Percentiles rank a stretch among this genome's conserved stretches.
Evolutionary conservation across 2,113 vertebrate species (phyloP).

Genomic region (Leptobrachium leishanense): DNA sequence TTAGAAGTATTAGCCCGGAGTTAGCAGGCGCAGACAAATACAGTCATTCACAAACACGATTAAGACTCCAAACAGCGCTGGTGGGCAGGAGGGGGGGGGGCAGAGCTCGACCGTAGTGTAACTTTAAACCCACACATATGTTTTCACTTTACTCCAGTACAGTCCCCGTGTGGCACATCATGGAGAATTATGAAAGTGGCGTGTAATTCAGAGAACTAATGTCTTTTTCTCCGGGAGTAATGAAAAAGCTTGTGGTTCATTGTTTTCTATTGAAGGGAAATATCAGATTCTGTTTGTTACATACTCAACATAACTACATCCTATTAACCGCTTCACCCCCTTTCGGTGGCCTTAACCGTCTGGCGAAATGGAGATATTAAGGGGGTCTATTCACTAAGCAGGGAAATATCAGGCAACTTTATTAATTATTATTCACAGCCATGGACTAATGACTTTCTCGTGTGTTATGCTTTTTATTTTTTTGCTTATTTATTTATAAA

Average conservation of each 20-base stretch:
- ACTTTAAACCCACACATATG: conserved; percentile 79
- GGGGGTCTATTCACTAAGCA: too few relatives aligned
- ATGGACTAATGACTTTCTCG: too few relatives aligned
- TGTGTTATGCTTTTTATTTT: too few relatives aligned
- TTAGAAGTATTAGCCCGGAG: conserved; percentile 59
- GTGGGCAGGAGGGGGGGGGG: conserved; percentile 71
- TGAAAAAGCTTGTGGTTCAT: conserved; percentile 66
- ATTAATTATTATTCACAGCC: too few relatives aligned
- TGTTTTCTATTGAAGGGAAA: conserved; percentile 58
- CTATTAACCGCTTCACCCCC: conserved; percentile 31
- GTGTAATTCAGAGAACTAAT: conserved; percentile 70
- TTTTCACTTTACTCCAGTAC: conserved; percentile 79
- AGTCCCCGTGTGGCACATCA: conserved; percentile 73
- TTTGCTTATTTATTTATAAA: too few relatives aligned
- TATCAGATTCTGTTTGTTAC: conserved; percentile 50
- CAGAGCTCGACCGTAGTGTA: conserved; percentile 66
- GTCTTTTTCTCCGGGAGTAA: conserved; percentile 61
- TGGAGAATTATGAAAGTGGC: conserved; percentile 65
- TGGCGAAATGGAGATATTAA: neutral
- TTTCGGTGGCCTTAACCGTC: neutral
- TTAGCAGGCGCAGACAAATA: conserved; percentile 65
- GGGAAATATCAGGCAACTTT: too few relatives aligned
- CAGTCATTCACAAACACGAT: conserved; percentile 67
- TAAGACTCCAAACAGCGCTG: conserved; percentile 66
- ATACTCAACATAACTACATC: conserved; percentile 12